Base-by-base conservation (phyloP, 2,797 vertebrate species). In the Epinephelus malabaricus region DNA sequence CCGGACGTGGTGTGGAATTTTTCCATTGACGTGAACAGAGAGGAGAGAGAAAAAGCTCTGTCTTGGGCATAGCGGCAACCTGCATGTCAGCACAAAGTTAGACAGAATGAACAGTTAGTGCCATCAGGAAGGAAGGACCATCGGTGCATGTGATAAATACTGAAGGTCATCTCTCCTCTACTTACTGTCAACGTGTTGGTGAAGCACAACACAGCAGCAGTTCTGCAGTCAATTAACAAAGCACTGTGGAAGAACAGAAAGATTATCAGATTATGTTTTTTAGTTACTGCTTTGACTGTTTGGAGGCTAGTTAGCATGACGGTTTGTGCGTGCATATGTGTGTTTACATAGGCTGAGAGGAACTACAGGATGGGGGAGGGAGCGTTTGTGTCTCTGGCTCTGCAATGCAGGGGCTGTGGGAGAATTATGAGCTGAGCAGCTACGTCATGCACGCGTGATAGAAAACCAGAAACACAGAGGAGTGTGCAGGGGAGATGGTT, bases 401-500 rank as follows among this genome's bases (percentile, higher is more conserved):
- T 94, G 93, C 93, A 94, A 89, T 94, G 93, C 94, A 94, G 93
- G 90, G 92, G 94, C 89, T 93, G 89, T 87, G 90, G 78, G 90
- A 92, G 90, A 90, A 80, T 93, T 89, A 91, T 86, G 90, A 93
- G 88, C 86, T 62, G 83, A 90, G 88, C 81, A 85, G 86, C 81
- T 89, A 87, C 87, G 92, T 94, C 94, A 93, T 80, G 69, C 59
- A 9, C 74, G 46, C 80, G 59, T 74, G 78, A 81, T 59, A 74
- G 68, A 85, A 76, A 74, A 54, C 23, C 49, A 85, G 69, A 78
- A 15, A 81, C 49, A 84, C 49, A 70, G 34, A 76, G 21, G 15
- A 50, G 54, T n/a, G 51, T 67, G 43, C 67, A 46, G 17, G 53
- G 49, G 23, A 73, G 23, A 58, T 23, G 2, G 55, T 76, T 65